These are phyloP conservation scores for Sycophila texana DNA, from an alignment of 2,888 invertebrate genomes.

Conservation along the genomic window DNA sequence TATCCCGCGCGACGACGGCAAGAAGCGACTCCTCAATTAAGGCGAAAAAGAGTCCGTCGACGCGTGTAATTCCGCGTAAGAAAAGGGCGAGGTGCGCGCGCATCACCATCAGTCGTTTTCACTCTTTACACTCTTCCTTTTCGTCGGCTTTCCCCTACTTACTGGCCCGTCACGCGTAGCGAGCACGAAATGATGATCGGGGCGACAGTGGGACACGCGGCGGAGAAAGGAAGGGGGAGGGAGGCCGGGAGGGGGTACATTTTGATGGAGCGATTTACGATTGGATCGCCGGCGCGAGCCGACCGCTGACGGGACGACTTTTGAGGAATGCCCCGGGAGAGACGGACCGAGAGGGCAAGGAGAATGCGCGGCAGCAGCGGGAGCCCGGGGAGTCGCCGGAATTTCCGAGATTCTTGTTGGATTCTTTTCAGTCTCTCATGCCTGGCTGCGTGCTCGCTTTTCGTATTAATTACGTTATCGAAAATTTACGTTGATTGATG, in stretches of 20 bases:
- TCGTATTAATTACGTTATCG: no score
- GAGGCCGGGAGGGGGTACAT: conserved; percentile 8
- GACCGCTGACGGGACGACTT: conserved; percentile 21
- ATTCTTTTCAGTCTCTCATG: neutral
- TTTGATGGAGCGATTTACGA: conserved; percentile 48
- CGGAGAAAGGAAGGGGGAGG: neutral
- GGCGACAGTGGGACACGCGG: conserved; percentile 28
- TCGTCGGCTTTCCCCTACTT: conserved; percentile 30
- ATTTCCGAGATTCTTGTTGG: neutral
- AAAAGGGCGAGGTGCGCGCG: neutral
- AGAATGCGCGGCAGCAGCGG: no score
- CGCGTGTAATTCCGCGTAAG: neutral
- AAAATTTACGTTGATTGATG: no score
- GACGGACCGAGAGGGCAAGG: neutral
- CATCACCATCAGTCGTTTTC: neutral
- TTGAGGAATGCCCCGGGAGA: conserved; percentile 38
- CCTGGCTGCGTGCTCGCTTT: no score
- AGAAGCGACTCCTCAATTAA: neutral
- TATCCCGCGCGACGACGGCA: neutral
- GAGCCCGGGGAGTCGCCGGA: neutral
- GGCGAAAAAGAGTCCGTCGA: neutral
- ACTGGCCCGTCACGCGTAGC: conserved; percentile 13
- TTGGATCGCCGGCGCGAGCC: conserved; percentile 24
- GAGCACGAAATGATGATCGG: conserved; percentile 49
- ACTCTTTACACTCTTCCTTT: conserved; percentile 28